Percentiles rank a stretch among this genome's conserved stretches.
Conservation (phyloP, 2,797 vertebrate species). For the Bufotes viridis region DNA sequence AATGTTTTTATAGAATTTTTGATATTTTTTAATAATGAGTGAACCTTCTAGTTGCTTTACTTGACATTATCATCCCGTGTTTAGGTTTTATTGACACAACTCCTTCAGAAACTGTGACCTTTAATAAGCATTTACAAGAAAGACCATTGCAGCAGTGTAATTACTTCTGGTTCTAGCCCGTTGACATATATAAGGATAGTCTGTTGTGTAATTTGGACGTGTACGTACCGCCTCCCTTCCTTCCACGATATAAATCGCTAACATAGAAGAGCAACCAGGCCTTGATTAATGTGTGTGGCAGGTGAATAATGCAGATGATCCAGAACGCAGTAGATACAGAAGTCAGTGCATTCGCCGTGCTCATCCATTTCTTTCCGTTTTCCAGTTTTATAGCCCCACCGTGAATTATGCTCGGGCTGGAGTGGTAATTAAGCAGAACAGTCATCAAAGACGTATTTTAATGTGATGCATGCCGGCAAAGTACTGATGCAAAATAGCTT, state of each 20-base stretch:
- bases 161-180: conserved; percentile 10
- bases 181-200: background rate
- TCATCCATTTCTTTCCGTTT: conserved; percentile 29
- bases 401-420: conserved; percentile 44
- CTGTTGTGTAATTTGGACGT: background rate
- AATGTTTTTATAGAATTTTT: too few relatives aligned
- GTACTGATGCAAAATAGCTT: conserved; percentile 45
- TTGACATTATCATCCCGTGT: background rate
- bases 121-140: conserved; percentile 16
- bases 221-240: too few relatives aligned
- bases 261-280: conserved; percentile 15
- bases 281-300: conserved; percentile 41
- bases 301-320: background rate
- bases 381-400: conserved; percentile 33
- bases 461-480: conserved; percentile 41
- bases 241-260: background rate
- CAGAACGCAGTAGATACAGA: background rate
- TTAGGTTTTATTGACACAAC: conserved; percentile 54
- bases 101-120: conserved; percentile 43
- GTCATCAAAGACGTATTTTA: conserved; percentile 57
- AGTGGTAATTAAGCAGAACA: conserved; percentile 59
- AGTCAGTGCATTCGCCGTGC: background rate
- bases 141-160: background rate
- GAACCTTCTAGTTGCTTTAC: background rate
- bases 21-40: too few relatives aligned